Evolutionary conservation across 2,888 invertebrate species (phyloP).

Genomic region (Tachystola acroxantha): DNA sequence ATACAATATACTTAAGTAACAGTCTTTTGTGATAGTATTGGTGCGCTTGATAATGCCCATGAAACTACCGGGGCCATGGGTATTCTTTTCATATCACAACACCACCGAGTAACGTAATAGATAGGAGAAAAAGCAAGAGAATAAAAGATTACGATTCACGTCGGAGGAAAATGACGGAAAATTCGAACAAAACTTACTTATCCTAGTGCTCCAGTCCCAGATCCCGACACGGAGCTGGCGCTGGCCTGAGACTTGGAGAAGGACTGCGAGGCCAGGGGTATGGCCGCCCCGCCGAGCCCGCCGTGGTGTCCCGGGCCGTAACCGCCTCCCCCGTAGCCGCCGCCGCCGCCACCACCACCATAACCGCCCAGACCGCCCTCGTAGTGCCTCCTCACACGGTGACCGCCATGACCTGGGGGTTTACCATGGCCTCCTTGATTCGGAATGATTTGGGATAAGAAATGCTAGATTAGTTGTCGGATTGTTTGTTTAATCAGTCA

Average conservation of each 20-base stretch:
- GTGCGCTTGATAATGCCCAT: no score
- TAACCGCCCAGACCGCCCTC: constrained; percentile 26
- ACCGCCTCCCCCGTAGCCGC: constrained; percentile 20
- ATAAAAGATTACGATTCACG: no score
- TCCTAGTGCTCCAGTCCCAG: constrained; percentile 14
- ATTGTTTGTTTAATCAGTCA: no score
- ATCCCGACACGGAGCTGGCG: constrained; percentile 40
- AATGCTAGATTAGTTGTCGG: no score
- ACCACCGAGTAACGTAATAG: no score
- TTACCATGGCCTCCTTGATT: not conserved
- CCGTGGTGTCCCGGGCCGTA: constrained; percentile 1
- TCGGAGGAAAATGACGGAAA: no score
- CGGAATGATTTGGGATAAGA: not conserved
- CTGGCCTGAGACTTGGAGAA: constrained; percentile 53
- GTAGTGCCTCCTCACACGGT: constrained; percentile 13
- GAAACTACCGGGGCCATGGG: no score
- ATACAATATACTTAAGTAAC: no score
- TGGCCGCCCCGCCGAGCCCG: constrained; percentile 14
- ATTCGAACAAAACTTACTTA: no score
- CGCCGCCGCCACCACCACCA: constrained; percentile 22
- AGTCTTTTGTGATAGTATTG: no score
- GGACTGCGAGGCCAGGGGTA: constrained; percentile 29
- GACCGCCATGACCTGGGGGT: not conserved
- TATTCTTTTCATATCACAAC: no score
- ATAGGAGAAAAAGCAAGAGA: no score